A percentile compares a stretch with the other conserved stretches of the same genome.
These are phyloP conservation scores for Machimus atricapillus DNA, from an alignment of 2,888 invertebrate genomes.

Conservation along the genomic window DNA sequence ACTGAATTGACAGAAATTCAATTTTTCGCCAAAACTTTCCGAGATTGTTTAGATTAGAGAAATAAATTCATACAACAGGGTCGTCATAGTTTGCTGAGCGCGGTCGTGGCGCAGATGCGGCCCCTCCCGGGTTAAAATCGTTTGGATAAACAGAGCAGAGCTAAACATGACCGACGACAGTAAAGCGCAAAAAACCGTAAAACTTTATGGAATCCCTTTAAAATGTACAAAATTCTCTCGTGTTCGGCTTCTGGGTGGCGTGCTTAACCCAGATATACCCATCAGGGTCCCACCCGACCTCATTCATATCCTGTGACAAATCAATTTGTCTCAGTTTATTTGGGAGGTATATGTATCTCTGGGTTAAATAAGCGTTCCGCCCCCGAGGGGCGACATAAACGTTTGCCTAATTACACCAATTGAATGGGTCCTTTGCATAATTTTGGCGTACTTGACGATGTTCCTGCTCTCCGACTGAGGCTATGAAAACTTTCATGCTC, in stretches of 20 bases:
- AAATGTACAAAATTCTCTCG: not conserved
- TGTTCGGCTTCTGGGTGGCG: not conserved
- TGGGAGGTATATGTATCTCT: not conserved
- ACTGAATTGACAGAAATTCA: not conserved
- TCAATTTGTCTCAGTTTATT: not conserved
- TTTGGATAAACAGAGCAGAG: not conserved
- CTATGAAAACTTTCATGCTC: not conserved
- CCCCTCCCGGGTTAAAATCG: not conserved
- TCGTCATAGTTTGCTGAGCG: not conserved
- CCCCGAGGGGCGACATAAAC: not conserved
- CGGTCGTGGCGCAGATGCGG: not conserved
- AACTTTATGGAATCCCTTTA: not conserved
- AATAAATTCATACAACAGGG: not conserved
- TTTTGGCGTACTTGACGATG: not conserved
- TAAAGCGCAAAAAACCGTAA: not conserved
- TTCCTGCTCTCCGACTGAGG: not conserved
- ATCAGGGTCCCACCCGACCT: not conserved
- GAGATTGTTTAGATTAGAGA: not conserved
- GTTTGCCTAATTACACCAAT: not conserved
- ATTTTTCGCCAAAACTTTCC: not conserved
- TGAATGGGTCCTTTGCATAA: constrained; percentile 7
- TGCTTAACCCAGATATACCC: not conserved
- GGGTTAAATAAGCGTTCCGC: not conserved
- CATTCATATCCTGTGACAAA: not conserved
- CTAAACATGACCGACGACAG: not conserved